phyloP scores from a whole-genome alignment of 53 echinoderm and acorn worm genomes.

The Luidia sarsii region DNA sequence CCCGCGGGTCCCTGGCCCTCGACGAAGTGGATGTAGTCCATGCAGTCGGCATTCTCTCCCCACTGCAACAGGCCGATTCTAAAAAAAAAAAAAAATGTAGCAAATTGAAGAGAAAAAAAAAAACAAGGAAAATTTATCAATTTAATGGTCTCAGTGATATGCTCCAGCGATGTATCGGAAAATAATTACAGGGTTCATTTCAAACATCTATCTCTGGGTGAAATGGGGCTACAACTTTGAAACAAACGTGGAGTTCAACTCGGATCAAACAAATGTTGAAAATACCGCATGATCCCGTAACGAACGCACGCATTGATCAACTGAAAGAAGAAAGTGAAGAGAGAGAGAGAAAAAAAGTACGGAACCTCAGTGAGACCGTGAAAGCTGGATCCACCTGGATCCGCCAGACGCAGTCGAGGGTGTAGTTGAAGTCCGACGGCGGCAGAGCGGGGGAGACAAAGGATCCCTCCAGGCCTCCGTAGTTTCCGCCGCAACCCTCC shows the following conservation, averaged over 20 bases:
- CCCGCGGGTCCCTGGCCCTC: slow-evolving; percentile 64
- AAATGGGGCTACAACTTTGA: too few species aligned
- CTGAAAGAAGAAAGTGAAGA: too few species aligned
- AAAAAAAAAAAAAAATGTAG: background rate
- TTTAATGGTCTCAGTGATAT: too few species aligned
- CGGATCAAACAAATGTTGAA: too few species aligned
- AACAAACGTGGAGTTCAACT: too few species aligned
- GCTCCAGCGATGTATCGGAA: background rate
- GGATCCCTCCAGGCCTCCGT: slow-evolving; percentile 41
- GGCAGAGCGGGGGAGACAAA: slow-evolving; percentile 46
- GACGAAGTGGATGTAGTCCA: slow-evolving; percentile 46
- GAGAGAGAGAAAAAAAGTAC: background rate
- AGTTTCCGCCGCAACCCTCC: slow-evolving; percentile 46
- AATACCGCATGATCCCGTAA: too few species aligned
- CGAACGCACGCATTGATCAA: too few species aligned
- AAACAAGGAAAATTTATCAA: background rate
- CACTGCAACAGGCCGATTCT: slow-evolving; percentile 35
- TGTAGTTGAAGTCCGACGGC: slow-evolving; percentile 32
- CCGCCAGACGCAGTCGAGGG: slow-evolving; percentile 67
- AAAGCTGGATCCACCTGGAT: slow-evolving; percentile 49
- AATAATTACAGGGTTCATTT: too few species aligned
- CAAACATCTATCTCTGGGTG: too few species aligned
- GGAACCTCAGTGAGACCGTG: slow-evolving; percentile 56
- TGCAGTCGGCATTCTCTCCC: slow-evolving; percentile 31
- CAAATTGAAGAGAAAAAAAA: too few species aligned